Evolutionary conservation across 2,113 vertebrate genomes (phyloP).

Genomic region (Nesogale talazaci): DNA sequence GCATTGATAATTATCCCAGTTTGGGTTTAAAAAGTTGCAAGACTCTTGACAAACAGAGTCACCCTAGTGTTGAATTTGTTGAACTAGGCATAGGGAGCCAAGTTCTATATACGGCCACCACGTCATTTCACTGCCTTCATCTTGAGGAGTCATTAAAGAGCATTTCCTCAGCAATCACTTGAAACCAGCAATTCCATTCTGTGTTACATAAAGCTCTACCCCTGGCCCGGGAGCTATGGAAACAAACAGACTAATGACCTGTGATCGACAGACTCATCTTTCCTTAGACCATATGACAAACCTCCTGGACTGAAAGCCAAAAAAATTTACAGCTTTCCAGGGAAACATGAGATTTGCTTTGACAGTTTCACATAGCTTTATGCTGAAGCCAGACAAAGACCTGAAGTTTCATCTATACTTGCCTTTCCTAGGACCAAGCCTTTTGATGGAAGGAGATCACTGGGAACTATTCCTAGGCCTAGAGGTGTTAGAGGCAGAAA

Average conservation of each 20-base stretch:
- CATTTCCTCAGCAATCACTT: background rate
- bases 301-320: constrained; percentile 55
- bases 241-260: constrained; percentile 70
- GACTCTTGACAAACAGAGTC: constrained; percentile 52
- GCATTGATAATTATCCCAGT: constrained; percentile 35
- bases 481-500: constrained; percentile 80
- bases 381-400: constrained; percentile 66
- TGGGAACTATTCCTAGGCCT: constrained; percentile 56
- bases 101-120: constrained; percentile 32
- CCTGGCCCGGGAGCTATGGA: constrained; percentile 24
- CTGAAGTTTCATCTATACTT: constrained; percentile 74
- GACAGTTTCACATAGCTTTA: constrained; percentile 77
- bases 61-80: constrained; percentile 42
- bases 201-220: background rate
- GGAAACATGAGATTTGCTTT: constrained; percentile 75
- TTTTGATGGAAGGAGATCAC: constrained; percentile 75
- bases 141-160: constrained; percentile 1
- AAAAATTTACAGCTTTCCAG: constrained; percentile 80
- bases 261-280: constrained; percentile 77
- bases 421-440: constrained; percentile 74
- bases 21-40: constrained; percentile 27
- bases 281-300: constrained; percentile 58
- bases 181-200: background rate
- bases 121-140: constrained; percentile 10
- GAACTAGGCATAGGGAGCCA: constrained; percentile 14